Conservation (phyloP, 1,140 invertebrate species). For the Zaprionus tsacasi region DNA sequence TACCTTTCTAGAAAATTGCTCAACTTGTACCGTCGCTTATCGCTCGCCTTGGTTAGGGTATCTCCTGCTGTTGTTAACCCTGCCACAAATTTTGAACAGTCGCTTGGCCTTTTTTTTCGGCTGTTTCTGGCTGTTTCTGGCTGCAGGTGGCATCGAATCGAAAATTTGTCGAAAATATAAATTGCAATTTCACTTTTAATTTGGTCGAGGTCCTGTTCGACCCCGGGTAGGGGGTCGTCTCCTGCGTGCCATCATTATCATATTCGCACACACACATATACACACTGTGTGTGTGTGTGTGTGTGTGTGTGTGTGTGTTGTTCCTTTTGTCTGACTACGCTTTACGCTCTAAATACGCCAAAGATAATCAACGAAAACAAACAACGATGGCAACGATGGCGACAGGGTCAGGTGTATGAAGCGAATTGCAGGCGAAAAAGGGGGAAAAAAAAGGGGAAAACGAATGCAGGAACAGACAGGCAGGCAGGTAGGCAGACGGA, state of each 20-base stretch:
- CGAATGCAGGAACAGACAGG: not conserved
- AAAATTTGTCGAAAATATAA: constrained; percentile 55
- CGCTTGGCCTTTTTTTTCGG: constrained; percentile 7
- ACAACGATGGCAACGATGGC: constrained; percentile 68
- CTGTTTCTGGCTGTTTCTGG: not conserved
- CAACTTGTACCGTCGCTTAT: not conserved
- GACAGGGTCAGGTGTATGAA: constrained; percentile 79
- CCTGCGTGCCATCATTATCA: constrained; percentile 53
- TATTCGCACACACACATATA: not conserved
- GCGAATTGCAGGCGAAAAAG: constrained; percentile 41
- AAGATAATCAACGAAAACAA: constrained; percentile 84
- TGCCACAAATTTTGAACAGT: constrained; percentile 4
- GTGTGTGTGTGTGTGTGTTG: constrained; percentile 9
- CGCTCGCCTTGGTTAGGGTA: not conserved
- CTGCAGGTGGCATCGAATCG: constrained; percentile 50
- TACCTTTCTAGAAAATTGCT: too few species aligned
- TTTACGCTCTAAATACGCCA: constrained; percentile 84
- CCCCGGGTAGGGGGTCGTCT: not conserved
- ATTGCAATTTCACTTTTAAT: constrained; percentile 61
- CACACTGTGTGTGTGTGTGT: not conserved
- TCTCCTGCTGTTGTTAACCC: not conserved
- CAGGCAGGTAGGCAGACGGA: not conserved
- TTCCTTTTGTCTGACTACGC: constrained; percentile 78
- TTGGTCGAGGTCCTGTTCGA: constrained; percentile 11
- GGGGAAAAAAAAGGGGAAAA: constrained; percentile 22